Percentiles rank a stretch among this genome's conserved stretches.
Evolutionary conservation across 1,140 invertebrate species (phyloP).

Genomic region (Pogonognathellus flavescens): DNA sequence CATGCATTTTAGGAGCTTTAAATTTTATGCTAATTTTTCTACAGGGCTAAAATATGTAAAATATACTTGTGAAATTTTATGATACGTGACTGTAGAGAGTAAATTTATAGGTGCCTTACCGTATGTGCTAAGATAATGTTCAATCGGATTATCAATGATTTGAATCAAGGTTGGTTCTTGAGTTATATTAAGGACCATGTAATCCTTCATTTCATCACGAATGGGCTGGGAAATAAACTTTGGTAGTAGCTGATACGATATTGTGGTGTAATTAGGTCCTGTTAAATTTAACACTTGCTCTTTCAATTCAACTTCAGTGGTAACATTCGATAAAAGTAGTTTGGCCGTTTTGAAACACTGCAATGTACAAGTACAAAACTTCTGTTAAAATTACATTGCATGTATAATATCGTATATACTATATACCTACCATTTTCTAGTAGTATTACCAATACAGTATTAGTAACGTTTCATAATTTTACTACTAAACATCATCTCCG

Average conservation of each 20-base stretch:
- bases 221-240: background rate
- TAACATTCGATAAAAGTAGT: background rate
- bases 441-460: no score
- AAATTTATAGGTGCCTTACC: no score
- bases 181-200: background rate
- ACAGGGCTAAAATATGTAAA: background rate
- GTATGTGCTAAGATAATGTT: background rate
- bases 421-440: no score
- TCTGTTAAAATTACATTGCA: no score
- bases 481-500: no score
- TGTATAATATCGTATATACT: no score
- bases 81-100: no score
- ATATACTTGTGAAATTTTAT: no score
- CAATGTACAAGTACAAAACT: background rate
- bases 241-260: background rate
- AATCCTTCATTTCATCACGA: background rate
- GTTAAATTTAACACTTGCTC: background rate
- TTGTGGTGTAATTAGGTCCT: background rate
- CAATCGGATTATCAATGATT: background rate
- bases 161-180: background rate
- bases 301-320: background rate
- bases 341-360: constrained; percentile 5
- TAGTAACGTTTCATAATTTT: no score
- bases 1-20: no score
- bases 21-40: no score